These are phyloP conservation scores for Drosophila elegans DNA, from an alignment of 1,140 invertebrate genomes.

Conservation along the genomic window DNA sequence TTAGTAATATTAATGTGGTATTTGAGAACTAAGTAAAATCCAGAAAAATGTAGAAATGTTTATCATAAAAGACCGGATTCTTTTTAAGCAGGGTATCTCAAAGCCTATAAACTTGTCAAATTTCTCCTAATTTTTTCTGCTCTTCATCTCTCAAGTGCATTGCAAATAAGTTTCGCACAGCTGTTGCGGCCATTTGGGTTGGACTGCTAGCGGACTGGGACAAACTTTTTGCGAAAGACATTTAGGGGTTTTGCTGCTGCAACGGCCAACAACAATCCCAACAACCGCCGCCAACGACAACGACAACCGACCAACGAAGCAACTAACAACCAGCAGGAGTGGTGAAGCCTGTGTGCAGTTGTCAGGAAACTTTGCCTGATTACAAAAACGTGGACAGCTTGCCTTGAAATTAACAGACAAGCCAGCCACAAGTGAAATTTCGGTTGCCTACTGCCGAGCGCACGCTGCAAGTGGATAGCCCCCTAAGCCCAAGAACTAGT, in stretches of 20 bases:
- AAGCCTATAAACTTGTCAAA: neutral
- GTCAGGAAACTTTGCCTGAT: constrained; percentile 79
- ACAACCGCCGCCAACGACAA: constrained; percentile 27
- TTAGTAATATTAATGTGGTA: too few relatives aligned
- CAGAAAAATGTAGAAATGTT: too few relatives aligned
- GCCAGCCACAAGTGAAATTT: constrained; percentile 78
- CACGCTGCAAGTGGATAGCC: constrained; percentile 11
- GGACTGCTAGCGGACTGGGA: constrained; percentile 25
- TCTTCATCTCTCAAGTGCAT: constrained; percentile 41
- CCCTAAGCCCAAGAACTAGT: constrained; percentile 2
- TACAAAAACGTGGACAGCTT: constrained; percentile 78
- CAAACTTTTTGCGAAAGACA: constrained; percentile 72
- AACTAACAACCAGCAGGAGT: constrained; percentile 35
- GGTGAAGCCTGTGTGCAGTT: constrained; percentile 64
- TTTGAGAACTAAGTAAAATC: too few relatives aligned
- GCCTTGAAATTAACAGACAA: constrained; percentile 77
- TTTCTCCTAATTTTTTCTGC: constrained; percentile 3
- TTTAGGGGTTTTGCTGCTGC: constrained; percentile 57
- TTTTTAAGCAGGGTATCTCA: constrained; percentile 4
- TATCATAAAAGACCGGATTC: too few relatives aligned
- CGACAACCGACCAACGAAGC: constrained; percentile 15
- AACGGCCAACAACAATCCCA: constrained; percentile 23
- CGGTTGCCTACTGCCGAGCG: constrained; percentile 60
- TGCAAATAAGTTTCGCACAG: constrained; percentile 61
- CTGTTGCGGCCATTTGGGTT: constrained; percentile 59